A percentile compares a stretch with the other conserved stretches of the same genome.
Evolutionary conservation across 2,113 vertebrate species (phyloP).

Genomic region (Oryzias woworae): DNA sequence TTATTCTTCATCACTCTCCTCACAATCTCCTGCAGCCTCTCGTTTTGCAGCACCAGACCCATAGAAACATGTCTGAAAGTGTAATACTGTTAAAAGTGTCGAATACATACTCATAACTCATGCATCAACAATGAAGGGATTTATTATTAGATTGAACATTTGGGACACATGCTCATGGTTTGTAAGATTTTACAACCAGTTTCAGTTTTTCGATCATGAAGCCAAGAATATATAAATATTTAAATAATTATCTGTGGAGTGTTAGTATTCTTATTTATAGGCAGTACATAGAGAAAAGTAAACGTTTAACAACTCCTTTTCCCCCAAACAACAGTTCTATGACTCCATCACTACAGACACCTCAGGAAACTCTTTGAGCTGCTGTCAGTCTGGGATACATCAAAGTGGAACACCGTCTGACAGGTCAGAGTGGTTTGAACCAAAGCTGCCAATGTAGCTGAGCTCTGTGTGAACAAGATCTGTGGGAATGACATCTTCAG

Average conservation of each 20-base stretch:
- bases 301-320: not conserved
- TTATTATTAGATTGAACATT: slow-evolving; percentile 23
- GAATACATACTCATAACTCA: not conserved
- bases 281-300: not conserved
- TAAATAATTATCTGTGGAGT: slow-evolving; percentile 18
- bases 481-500: slow-evolving; percentile 44
- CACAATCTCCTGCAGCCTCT: slow-evolving; percentile 28
- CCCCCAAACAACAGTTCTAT: not conserved
- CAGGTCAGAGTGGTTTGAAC: slow-evolving; percentile 78
- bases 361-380: too few relatives aligned
- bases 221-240: slow-evolving; percentile 4
- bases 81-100: not conserved
- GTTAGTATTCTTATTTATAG: slow-evolving; percentile 8
- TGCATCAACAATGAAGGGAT: slow-evolving; percentile 2
- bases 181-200: slow-evolving; percentile 8
- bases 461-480: slow-evolving; percentile 72
- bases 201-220: not conserved
- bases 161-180: slow-evolving; percentile 16
- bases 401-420: slow-evolving; percentile 78
- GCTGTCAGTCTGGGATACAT: slow-evolving; percentile 6
- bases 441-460: slow-evolving; percentile 69
- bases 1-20: slow-evolving; percentile 54
- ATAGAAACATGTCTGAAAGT: not conserved
- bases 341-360: not conserved
- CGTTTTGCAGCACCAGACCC: slow-evolving; percentile 12